phyloP scores from a whole-genome alignment of 2,113 vertebrate genomes.

The Stomatorhinus ivindoensis region DNA sequence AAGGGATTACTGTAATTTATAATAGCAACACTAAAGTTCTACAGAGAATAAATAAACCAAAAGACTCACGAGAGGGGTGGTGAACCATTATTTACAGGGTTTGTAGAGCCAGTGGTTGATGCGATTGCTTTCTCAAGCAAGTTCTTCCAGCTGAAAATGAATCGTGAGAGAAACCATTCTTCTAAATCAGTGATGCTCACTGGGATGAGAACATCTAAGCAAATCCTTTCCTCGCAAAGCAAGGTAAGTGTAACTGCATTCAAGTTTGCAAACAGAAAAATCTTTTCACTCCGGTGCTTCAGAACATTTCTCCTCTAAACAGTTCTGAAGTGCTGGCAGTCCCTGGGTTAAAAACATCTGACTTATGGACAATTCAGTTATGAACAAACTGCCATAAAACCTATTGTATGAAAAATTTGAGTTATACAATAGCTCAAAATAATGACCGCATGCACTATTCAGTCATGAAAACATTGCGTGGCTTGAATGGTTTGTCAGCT shows the following conservation, averaged over 20 bases:
- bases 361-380: background rate
- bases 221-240: background rate
- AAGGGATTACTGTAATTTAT: background rate
- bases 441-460: background rate
- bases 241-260: background rate
- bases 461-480: background rate
- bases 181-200: background rate
- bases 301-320: background rate
- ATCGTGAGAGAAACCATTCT: background rate
- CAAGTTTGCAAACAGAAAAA: background rate
- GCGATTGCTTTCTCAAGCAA: conserved; percentile 57
- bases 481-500: background rate
- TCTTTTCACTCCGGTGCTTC: background rate
- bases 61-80: conserved; percentile 46
- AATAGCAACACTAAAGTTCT: background rate
- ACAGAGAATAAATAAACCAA: background rate
- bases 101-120: conserved; percentile 28
- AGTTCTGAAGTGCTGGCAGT: background rate
- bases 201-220: background rate
- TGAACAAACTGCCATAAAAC: background rate
- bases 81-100: conserved; percentile 39
- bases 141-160: conserved; percentile 55
- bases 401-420: background rate
- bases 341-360: background rate
- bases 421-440: background rate